phyloP scores from a whole-genome alignment of 2,888 invertebrate genomes.

The Ecliptopera silaceata region DNA sequence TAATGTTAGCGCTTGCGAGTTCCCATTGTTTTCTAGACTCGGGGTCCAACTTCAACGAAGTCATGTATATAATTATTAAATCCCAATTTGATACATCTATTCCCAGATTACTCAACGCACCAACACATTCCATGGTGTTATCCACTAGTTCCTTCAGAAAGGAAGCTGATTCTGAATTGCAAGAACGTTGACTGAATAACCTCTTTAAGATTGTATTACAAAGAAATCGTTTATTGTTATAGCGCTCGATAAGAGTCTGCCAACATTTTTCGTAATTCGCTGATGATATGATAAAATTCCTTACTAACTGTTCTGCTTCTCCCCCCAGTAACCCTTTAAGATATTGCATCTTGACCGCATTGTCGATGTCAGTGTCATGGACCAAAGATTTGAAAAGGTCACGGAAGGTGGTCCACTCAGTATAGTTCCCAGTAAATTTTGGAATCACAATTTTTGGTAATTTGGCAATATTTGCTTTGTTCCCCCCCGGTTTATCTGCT shows the following conservation, averaged over 20 bases:
- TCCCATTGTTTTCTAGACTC: background rate
- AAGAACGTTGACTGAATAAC: background rate
- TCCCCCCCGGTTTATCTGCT: background rate
- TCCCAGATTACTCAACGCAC: background rate
- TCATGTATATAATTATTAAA: background rate
- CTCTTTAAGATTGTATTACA: background rate
- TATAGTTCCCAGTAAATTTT: background rate
- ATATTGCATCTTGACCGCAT: background rate
- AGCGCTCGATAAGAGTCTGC: background rate
- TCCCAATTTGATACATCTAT: background rate
- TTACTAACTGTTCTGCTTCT: background rate
- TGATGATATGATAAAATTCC: background rate
- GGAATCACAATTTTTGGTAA: background rate
- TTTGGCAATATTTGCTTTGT: background rate
- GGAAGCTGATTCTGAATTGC: background rate
- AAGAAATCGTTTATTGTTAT: background rate
- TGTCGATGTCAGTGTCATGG: background rate
- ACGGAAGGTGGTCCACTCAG: background rate
- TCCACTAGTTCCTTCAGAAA: background rate
- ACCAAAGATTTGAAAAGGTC: background rate
- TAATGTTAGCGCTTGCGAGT: background rate
- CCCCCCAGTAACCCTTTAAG: background rate
- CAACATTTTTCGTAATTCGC: background rate
- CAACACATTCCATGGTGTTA: background rate
- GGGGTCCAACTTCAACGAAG: background rate